Conservation (phyloP, 2,888 invertebrate species). For the Aquatica leii region DNA sequence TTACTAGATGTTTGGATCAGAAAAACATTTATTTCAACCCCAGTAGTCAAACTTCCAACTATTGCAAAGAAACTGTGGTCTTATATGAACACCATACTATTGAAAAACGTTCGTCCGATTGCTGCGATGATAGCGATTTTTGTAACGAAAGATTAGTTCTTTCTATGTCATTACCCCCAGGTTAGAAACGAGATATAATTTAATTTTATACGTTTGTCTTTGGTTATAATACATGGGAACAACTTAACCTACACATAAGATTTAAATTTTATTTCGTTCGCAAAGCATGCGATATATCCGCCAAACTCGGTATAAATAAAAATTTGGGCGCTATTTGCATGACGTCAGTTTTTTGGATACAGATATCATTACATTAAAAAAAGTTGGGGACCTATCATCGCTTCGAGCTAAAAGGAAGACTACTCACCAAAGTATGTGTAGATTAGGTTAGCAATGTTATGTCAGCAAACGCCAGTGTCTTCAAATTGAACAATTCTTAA, state of each 20-base stretch:
- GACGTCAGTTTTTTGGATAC: too few species aligned
- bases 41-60: conserved; percentile 47
- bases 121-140: conserved; percentile 74
- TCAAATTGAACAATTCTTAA: not conserved
- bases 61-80: conserved; percentile 49
- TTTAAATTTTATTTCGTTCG: not conserved
- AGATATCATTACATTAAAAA: too few species aligned
- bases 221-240: conserved; percentile 12
- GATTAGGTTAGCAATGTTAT: conserved; percentile 23
- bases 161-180: conserved; percentile 43
- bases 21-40: conserved; percentile 44
- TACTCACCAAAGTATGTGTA: conserved; percentile 19
- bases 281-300: not conserved
- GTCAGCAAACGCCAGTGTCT: conserved; percentile 18
- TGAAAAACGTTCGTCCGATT: conserved; percentile 59
- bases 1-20: conserved; percentile 51
- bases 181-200: conserved; percentile 36
- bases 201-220: conserved; percentile 30
- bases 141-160: conserved; percentile 70
- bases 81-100: conserved; percentile 43
- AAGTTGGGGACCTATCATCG: too few species aligned
- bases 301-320: too few species aligned
- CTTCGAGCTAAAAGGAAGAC: too few species aligned
- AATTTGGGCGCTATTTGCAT: too few species aligned
- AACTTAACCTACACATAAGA: conserved; percentile 15